Percentiles rank a stretch among this genome's conserved stretches.
Evolutionary conservation across 2,113 vertebrate genomes (phyloP).

Genomic region (Hippolais icterina): DNA sequence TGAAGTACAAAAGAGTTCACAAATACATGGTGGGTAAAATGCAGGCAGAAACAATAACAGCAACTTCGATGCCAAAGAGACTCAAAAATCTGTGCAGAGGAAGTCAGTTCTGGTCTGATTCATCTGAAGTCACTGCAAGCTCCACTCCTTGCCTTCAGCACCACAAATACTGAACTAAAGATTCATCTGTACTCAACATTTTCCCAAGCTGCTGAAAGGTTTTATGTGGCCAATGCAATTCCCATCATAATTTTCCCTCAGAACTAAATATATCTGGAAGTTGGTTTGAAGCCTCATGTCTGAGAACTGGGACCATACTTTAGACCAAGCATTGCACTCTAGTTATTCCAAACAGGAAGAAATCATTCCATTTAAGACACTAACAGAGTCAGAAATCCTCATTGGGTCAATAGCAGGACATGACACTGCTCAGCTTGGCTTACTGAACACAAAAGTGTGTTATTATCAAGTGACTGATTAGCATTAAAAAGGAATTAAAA

Average conservation of each 20-base stretch:
- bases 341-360: not conserved
- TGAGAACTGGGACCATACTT: not conserved
- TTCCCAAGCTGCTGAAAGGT: not conserved
- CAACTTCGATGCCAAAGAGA: not conserved
- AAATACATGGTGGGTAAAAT: not conserved
- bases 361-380: accelerated
- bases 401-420: not conserved
- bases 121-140: not conserved
- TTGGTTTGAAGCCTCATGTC: not conserved
- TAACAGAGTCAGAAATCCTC: not conserved
- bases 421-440: not conserved
- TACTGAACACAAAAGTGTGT: not conserved
- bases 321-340: accelerated
- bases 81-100: not conserved
- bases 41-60: not conserved
- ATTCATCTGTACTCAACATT: not conserved
- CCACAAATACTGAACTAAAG: not conserved
- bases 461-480: not conserved
- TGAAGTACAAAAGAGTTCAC: not conserved
- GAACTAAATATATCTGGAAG: not conserved
- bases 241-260: not conserved
- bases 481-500: not conserved
- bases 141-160: not conserved
- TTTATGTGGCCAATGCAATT: not conserved
- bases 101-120: not conserved